Evolutionary conservation across 2,113 vertebrate species (phyloP).

Genomic region (Arothron firmamentum): DNA sequence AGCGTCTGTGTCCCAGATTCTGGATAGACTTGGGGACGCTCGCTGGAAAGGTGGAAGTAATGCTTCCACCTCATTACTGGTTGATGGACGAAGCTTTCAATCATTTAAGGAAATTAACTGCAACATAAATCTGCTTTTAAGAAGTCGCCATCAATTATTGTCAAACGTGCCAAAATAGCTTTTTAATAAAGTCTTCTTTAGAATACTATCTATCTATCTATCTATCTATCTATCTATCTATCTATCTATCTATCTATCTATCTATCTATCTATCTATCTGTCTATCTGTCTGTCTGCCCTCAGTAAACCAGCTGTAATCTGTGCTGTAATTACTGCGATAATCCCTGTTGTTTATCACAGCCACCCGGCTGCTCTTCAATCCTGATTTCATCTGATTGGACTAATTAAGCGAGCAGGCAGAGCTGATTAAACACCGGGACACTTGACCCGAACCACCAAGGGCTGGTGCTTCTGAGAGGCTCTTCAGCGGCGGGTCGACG

Average conservation of each 20-base stretch:
- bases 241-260: background rate
- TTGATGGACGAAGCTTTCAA: slow-evolving; percentile 43
- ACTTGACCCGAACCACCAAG: background rate
- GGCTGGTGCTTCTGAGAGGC: background rate
- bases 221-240: background rate
- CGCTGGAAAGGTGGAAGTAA: slow-evolving; percentile 18
- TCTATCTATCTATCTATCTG: too few relatives aligned
- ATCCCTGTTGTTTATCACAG: slow-evolving; percentile 23
- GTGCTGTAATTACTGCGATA: slow-evolving; percentile 41
- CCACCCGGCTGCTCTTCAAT: slow-evolving; percentile 32
- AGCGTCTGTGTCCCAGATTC: too few relatives aligned
- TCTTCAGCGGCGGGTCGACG: background rate
- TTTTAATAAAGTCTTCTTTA: slow-evolving; percentile 29
- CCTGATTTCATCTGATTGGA: slow-evolving; percentile 33
- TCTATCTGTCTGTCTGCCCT: too few relatives aligned
- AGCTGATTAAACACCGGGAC: background rate
- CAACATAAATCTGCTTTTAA: slow-evolving; percentile 26
- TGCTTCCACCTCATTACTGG: slow-evolving; percentile 20
- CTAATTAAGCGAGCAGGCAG: slow-evolving; percentile 10
- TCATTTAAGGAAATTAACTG: slow-evolving; percentile 23
- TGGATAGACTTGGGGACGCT: too few relatives aligned
- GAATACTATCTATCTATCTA: slow-evolving; percentile 13
- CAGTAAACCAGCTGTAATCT: slow-evolving; percentile 19
- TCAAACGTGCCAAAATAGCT: slow-evolving; percentile 11
- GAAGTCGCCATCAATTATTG: slow-evolving; percentile 33